Base-by-base conservation (phyloP, 2,888 invertebrate genomes). In the Scelioninae gen. 1 region DNA sequence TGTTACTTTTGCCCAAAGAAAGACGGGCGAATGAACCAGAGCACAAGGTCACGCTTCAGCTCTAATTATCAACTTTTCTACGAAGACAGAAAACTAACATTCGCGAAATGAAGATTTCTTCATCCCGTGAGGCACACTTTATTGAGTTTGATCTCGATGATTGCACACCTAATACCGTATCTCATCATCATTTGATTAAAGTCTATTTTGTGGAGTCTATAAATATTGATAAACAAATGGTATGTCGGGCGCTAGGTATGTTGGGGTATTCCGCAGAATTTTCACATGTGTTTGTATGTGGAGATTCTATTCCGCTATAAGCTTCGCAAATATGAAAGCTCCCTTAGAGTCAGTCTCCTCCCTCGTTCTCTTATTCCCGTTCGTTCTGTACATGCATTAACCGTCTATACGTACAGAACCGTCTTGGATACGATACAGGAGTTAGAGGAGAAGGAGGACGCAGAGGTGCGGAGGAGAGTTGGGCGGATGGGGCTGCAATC, bases 21-120 rank as follows among this genome's bases (percentile, higher is more conserved):
- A 80, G 83, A 83, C 43, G 66, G 83, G 80, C 69, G 86, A 85
- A 85, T 76, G 86, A 86, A 87, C 86, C 86, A 83, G 84, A 88
- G 90, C 90, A 90, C 92, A 92, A 92, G 92, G 91, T 92, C 92
- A 92, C 90, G 91, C 90, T 91, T 89, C 88, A 87, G 88, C 87
- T 90, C 89, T 90, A 90, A 92, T 92, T 91, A 92, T 90, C 89
- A 92, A 91, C 92, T 91, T 91, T 90, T 88, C 81, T 71, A 51
- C 58, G 11, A 69, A 74, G 78, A 75, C 68, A 68, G 72, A 75
- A 65, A 83, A 78, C 82, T 63, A 78, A 72, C 78, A 79, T 81
- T 76, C 60, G 56, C 49, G 51, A 51, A 69, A 75, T 58, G 68
- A 78, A 75, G 78, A 75, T 15, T 15, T 58, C 69, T 78, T 78